phyloP scores from a whole-genome alignment of 2,113 vertebrate genomes.

The Rafetus swinhoei region DNA sequence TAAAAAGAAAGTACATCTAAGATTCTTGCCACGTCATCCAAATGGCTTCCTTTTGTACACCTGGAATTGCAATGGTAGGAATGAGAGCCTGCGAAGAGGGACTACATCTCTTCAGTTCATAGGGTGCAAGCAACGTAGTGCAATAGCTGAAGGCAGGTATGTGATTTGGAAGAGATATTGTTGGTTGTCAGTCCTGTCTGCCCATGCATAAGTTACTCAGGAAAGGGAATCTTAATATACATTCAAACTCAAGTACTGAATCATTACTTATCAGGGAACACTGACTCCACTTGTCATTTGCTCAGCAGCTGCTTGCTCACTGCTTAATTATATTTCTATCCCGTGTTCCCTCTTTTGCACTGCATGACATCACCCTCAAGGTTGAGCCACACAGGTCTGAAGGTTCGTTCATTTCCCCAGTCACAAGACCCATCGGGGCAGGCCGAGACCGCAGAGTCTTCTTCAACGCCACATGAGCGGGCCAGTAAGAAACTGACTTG shows the following conservation, averaged over 20 bases:
- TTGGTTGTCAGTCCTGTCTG: neutral
- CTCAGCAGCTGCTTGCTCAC: neutral
- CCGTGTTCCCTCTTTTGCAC: neutral
- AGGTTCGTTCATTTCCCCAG: neutral
- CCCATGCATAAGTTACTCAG: neutral
- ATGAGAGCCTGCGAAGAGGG: neutral
- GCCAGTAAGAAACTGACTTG: neutral
- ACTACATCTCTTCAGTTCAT: neutral
- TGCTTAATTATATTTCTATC: neutral
- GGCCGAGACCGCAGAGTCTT: neutral
- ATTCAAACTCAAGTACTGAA: neutral
- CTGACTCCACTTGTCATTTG: neutral
- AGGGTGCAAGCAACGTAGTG: rapidly evolving
- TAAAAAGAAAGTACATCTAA: no score
- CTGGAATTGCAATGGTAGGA: neutral
- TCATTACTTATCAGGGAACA: neutral
- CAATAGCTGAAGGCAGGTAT: neutral
- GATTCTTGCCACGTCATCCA: no score
- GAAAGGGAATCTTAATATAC: neutral
- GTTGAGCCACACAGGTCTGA: neutral
- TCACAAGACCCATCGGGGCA: rapidly evolving
- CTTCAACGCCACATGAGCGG: rapidly evolving
- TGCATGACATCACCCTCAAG: neutral
- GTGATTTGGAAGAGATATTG: neutral
- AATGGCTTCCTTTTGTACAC: no score